Evolutionary conservation across 2,888 invertebrate genomes (phyloP), one percentile per base, ranked within the genome.

Genomic region (Parnassius apollo): DNA sequence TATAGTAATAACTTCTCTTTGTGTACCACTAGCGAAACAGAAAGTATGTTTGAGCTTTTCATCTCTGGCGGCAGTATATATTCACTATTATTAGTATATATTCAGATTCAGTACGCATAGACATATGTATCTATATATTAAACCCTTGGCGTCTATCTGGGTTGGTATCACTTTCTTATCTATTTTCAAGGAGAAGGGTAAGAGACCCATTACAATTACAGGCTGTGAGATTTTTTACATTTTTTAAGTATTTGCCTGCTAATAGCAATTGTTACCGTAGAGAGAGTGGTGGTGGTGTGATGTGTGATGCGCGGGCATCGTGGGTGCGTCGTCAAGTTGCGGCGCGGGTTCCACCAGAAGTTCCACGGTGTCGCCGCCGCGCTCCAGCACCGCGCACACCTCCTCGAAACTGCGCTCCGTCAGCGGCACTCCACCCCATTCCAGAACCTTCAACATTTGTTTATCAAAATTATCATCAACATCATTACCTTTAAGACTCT

Each of bases 321-420:
- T 69, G 25, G 83, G 81, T 52, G 77, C 65, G 85, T 94, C 93
- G 80, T 96, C 96, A 59, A 94, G 93, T 71, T 95, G 95, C 76
- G 96, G 96, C 76, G 96, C 95, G 70, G 96, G 96, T 81, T 97
- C 97, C 60, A 98, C 96, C 57, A 97, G 91, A 65, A 98, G 88
- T 76, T 98, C 98, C 1, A 97, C 96, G 66, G 94, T 93, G 82
- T 98, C 98, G 2, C 96, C 96, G 46, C 96, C 95, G 64, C 96
- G 94, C 83, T 97, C 97, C 93, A 98, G 95, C 72, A 98, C 96
- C 64, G 96, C 95, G 80, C 96, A 96, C 49, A 98, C 97, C 83
- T 98, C 98, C 83, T 98, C 98, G 81, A 98, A 98, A 71, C 97
- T 98, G 71, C 97, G 95, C 89, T 98, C 98, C 57, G 96, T 96